A percentile compares a stretch with the other conserved stretches of the same genome.
These are phyloP conservation scores for Loripinus fragilis DNA, from an alignment of 2,888 invertebrate genomes.

Conservation along the genomic window DNA sequence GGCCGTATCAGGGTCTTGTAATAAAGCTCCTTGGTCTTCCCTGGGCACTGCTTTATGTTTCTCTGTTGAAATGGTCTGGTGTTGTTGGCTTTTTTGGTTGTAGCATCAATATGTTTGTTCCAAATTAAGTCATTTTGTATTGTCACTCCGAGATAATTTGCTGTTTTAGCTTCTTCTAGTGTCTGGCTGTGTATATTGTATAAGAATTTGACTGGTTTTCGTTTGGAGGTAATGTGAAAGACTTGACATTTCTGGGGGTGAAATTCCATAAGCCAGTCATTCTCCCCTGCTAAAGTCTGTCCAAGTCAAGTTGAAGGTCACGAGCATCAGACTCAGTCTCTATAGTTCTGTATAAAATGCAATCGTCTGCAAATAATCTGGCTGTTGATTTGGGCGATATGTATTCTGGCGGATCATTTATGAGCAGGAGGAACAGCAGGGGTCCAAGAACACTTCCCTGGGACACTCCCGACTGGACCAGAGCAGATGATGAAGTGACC, in stretches of 20 bases:
- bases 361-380: slow-evolving; percentile 38
- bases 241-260: slow-evolving; percentile 46
- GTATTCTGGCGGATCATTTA: slow-evolving; percentile 14
- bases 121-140: slow-evolving; percentile 2
- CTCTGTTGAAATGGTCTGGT: slow-evolving; percentile 12
- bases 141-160: slow-evolving; percentile 13
- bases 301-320: slow-evolving; percentile 38
- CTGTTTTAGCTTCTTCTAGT: background rate
- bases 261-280: slow-evolving; percentile 46
- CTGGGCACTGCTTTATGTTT: slow-evolving; percentile 26
- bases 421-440: slow-evolving; percentile 17
- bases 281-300: slow-evolving; percentile 36
- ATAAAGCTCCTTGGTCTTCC: slow-evolving; percentile 33
- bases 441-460: too few relatives aligned
- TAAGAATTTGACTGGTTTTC: background rate
- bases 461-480: slow-evolving; percentile 26
- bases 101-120: slow-evolving; percentile 24
- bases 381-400: slow-evolving; percentile 21
- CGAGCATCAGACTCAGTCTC: slow-evolving; percentile 1
- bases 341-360: slow-evolving; percentile 20
- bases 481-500: background rate
- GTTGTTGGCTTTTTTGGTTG: slow-evolving; percentile 21
- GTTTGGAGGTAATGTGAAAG: slow-evolving; percentile 24
- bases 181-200: background rate
- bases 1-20: slow-evolving; percentile 29